These are phyloP conservation scores for Axis porcinus DNA, from an alignment of 2,113 vertebrate genomes.

Conservation along the genomic window DNA sequence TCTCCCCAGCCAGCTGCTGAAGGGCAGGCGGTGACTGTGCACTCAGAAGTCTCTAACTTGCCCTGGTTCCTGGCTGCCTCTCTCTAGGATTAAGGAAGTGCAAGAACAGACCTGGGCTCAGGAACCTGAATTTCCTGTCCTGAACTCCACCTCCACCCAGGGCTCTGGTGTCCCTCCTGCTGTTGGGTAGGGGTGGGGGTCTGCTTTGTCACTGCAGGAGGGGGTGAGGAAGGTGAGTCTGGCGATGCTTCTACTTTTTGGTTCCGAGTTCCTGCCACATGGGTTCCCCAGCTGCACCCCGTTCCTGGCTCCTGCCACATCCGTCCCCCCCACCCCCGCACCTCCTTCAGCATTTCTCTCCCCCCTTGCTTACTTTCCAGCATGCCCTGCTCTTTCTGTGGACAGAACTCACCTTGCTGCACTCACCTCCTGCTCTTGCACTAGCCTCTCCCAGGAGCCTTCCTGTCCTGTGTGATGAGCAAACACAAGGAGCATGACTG, in stretches of 20 bases:
- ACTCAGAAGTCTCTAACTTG: neutral
- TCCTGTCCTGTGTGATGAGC: neutral
- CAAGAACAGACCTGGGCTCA: neutral
- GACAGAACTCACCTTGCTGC: neutral
- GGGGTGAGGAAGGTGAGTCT: neutral
- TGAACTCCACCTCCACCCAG: neutral
- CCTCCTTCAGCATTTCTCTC: neutral
- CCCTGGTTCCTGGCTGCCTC: neutral
- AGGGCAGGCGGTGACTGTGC: too few species aligned
- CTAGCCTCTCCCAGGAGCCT: neutral
- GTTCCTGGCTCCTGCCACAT: neutral
- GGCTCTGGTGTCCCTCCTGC: neutral
- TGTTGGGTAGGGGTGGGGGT: neutral
- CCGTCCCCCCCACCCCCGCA: neutral
- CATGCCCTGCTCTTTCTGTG: neutral
- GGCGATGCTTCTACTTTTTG: neutral
- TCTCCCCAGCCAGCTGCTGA: neutral
- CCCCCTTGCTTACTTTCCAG: neutral
- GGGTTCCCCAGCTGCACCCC: neutral
- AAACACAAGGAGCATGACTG: neutral
- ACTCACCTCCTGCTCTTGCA: neutral
- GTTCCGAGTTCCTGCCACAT: neutral
- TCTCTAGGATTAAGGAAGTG: neutral
- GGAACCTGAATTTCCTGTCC: neutral
- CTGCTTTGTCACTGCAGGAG: neutral